Base-by-base conservation (phyloP, 2,797 vertebrate genomes). In the Gymnoscopelus microlampas region DNA sequence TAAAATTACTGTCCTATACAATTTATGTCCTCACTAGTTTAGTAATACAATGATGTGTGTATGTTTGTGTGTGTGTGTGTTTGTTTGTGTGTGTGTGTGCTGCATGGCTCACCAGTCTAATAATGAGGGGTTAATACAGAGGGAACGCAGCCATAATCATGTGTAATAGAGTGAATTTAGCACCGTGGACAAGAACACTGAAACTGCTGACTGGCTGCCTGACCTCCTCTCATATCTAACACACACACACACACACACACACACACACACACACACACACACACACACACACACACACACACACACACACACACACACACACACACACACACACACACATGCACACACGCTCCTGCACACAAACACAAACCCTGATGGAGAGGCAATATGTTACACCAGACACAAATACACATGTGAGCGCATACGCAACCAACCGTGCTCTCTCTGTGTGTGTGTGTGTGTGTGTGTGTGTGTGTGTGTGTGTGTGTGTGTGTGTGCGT, bases 151-250 rank as follows among this genome's bases (percentile, higher is more conserved):
- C 79, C 57, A 73, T 87, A 84, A 91, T 88, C 88, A 89, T 84
- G 83, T 88, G 85, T 83, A 86, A 89, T 85, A 88, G 87, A 89
- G 88, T 88, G 85, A 88, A 90, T 91, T 89, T 86, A 89, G 85
- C 83, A 82, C 78, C 73, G 70, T 79, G 76, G 84, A 87, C 83
- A 84, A 82, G 61, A 80, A 69, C 78, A 74, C 76, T 86, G 72
- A 87, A 86, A 87, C 72, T 87, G 85, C 88, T 89, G 84, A 87
- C 87, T 86, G 85, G 83, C 60, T 83, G n/a, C 72, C 74, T 82
- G 82, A 87, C 87, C 87, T 57, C 55, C 11, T 77, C 80, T 83
- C 70, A 79, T 77, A 71, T 70, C 48, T 66, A 54, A 50, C 64
- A 65, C 68, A 66, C 68, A 77, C 63, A 66, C 68, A 71, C 51